phyloP scores from a whole-genome alignment of 2,797 vertebrate species.

The Lepilemur ruficaudatus region DNA sequence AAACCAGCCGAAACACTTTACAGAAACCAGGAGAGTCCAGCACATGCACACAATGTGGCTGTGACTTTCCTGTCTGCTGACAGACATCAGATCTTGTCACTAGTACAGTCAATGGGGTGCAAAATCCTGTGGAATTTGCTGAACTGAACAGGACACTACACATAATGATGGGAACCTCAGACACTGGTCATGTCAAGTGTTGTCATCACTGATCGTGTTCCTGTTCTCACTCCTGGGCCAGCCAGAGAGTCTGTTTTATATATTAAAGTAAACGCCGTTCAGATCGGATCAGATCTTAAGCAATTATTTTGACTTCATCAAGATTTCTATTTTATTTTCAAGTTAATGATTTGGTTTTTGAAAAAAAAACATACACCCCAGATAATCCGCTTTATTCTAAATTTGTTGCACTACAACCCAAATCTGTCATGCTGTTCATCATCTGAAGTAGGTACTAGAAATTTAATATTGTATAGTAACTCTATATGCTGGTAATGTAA shows the following conservation, averaged over 20 bases:
- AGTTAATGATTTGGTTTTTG: conserved; percentile 4
- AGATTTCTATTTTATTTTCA: conserved; percentile 65
- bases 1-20: conserved; percentile 76
- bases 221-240: conserved; percentile 87
- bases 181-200: conserved; percentile 83
- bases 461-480: background rate
- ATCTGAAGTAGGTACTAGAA: background rate
- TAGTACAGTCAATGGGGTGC: conserved; percentile 88
- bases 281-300: conserved; percentile 73
- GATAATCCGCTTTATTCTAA: conserved; percentile 38
- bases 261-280: conserved; percentile 79
- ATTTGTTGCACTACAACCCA: background rate
- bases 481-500: conserved; percentile 31
- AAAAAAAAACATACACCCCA: background rate
- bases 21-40: conserved; percentile 72
- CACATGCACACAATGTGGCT: conserved; percentile 75
- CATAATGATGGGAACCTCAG: conserved; percentile 83
- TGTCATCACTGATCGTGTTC: conserved; percentile 85
- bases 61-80: conserved; percentile 83
- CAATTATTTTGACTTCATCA: conserved; percentile 79
- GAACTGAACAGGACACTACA: conserved; percentile 86
- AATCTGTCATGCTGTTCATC: background rate
- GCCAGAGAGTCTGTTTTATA: conserved; percentile 81
- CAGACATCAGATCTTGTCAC: conserved; percentile 89
- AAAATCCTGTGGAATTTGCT: conserved; percentile 87